Evolutionary conservation across 2,113 vertebrate genomes (phyloP).

Genomic region (Callionymus lyra): DNA sequence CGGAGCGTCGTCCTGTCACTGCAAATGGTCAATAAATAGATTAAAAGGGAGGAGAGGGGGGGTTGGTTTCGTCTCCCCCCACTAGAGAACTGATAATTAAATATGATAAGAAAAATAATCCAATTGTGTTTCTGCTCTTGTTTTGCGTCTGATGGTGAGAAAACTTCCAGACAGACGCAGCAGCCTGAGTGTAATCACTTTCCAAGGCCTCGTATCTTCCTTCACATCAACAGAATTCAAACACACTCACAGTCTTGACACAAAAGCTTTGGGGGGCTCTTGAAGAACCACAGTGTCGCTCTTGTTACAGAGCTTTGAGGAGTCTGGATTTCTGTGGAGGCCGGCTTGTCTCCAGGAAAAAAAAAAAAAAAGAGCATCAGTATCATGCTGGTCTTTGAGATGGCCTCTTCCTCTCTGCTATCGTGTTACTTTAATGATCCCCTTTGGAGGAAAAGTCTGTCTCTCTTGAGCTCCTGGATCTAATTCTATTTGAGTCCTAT

Average conservation of each 20-base stretch:
- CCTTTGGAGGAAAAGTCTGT: slow-evolving; percentile 35
- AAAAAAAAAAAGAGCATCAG: slow-evolving; percentile 44
- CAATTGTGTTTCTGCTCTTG: slow-evolving; percentile 4
- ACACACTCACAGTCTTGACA: slow-evolving; percentile 11
- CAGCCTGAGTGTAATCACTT: slow-evolving; percentile 6
- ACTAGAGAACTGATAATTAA: slow-evolving; percentile 9
- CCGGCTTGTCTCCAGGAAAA: slow-evolving; percentile 40
- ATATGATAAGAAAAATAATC: slow-evolving; percentile 11
- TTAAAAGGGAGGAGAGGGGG: too few relatives aligned
- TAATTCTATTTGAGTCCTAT: slow-evolving; percentile 12
- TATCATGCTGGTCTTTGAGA: slow-evolving; percentile 27
- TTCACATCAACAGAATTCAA: slow-evolving; percentile 20
- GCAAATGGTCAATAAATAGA: slow-evolving; percentile 2
- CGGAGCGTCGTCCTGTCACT: slow-evolving; percentile 1
- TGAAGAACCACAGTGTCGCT: slow-evolving; percentile 28
- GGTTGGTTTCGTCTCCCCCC: background rate
- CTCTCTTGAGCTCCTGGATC: slow-evolving; percentile 17
- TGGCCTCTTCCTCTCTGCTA: slow-evolving; percentile 41
- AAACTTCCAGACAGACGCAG: slow-evolving; percentile 3
- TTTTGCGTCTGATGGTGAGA: slow-evolving; percentile 1
- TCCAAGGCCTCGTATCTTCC: slow-evolving; percentile 9
- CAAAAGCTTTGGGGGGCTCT: slow-evolving; percentile 19
- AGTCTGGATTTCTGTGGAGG: slow-evolving; percentile 28
- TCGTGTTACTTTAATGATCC: slow-evolving; percentile 54
- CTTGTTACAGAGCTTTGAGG: slow-evolving; percentile 30